Percentiles rank a stretch among this genome's conserved stretches.
These are phyloP conservation scores for Lagopus muta DNA, from an alignment of 2,113 vertebrate species.

Conservation along the genomic window DNA sequence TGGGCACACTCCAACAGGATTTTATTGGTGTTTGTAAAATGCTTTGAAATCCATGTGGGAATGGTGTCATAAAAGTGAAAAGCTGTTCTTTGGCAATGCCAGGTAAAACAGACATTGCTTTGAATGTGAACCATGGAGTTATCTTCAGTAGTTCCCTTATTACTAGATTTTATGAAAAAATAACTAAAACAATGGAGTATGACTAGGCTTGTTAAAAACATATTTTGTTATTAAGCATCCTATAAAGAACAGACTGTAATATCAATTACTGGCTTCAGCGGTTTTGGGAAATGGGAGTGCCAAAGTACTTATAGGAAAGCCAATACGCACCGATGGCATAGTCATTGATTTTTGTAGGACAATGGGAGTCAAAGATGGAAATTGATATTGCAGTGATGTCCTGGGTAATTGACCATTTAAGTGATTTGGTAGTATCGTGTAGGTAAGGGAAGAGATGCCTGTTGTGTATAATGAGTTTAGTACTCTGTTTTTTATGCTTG, in stretches of 20 bases:
- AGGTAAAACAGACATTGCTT: not conserved
- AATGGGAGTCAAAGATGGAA: conserved; percentile 41
- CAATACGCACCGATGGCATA: conserved; percentile 5
- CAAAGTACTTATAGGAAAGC: not conserved
- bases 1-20: not conserved
- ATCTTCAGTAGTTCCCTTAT: conserved; percentile 8
- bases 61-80: not conserved
- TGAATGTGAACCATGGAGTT: not conserved
- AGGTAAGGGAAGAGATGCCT: conserved; percentile 12
- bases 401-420: conserved; percentile 54
- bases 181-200: conserved; percentile 52
- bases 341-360: conserved; percentile 46
- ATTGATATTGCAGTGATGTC: conserved; percentile 41
- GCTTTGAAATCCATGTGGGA: not conserved
- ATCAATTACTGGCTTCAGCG: conserved; percentile 55
- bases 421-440: not conserved
- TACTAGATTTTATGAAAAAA: conserved; percentile 39
- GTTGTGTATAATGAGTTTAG: not conserved
- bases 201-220: conserved; percentile 44
- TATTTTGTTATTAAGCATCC: conserved; percentile 32
- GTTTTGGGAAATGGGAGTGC: not conserved
- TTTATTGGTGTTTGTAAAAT: not conserved
- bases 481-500: conserved; percentile 23
- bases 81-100: not conserved
- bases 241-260: conserved; percentile 35